These are phyloP conservation scores for Nephrotoma appendiculata DNA, from an alignment of 2,888 invertebrate species.

Conservation along the genomic window DNA sequence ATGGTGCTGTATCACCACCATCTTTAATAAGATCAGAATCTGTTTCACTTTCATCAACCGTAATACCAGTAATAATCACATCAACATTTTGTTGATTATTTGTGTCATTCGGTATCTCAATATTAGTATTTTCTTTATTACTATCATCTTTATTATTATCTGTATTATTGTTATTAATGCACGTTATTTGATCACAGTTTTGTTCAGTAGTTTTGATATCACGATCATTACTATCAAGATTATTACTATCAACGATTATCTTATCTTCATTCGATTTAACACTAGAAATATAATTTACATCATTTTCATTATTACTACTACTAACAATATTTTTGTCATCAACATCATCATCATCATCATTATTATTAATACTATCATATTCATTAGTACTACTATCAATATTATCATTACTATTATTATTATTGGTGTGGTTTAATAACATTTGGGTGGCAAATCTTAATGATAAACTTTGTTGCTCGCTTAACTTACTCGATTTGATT, in stretches of 20 bases:
- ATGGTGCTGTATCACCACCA: background rate
- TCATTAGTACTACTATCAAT: background rate
- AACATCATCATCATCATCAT: background rate
- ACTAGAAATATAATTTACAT: slow-evolving; percentile 3
- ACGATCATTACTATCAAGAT: background rate
- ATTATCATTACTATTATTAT: background rate
- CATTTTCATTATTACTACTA: background rate
- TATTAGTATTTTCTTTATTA: background rate
- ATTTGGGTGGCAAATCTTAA: slow-evolving; percentile 1
- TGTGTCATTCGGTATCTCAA: background rate
- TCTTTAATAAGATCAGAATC: background rate
- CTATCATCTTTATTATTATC: background rate
- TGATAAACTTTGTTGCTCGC: background rate
- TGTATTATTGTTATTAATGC: slow-evolving; percentile 4
- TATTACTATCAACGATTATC: slow-evolving; percentile 6
- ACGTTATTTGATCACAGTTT: background rate
- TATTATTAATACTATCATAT: background rate
- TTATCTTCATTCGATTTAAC: slow-evolving; percentile 3
- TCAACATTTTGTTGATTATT: background rate
- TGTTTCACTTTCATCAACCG: background rate
- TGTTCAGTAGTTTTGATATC: background rate
- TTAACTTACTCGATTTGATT: background rate
- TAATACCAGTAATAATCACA: background rate
- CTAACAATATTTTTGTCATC: background rate
- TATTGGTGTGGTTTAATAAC: background rate